A percentile compares a stretch with the other conserved stretches of the same genome.
phyloP scores from a whole-genome alignment of 2,888 invertebrate species.

The Blastobasis adustella region DNA sequence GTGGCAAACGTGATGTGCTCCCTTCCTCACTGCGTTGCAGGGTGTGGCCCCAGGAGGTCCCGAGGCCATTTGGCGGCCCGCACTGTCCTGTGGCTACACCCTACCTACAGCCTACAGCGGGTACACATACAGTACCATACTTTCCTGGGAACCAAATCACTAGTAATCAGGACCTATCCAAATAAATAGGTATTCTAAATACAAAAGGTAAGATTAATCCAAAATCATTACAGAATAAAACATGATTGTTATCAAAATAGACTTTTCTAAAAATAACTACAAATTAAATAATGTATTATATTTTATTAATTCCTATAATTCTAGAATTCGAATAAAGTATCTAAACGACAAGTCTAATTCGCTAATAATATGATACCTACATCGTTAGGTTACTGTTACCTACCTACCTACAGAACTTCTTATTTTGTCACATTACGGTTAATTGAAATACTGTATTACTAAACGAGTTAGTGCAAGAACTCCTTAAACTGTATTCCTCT shows the following conservation, averaged over 20 bases:
- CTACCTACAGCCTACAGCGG: too few species aligned
- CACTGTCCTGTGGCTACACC: too few species aligned
- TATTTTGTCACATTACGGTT: not conserved
- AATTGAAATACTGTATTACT: too few species aligned
- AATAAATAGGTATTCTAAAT: slow-evolving; percentile 31
- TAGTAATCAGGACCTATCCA: slow-evolving; percentile 17
- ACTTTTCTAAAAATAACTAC: slow-evolving; percentile 54
- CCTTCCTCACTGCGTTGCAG: too few species aligned
- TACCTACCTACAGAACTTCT: slow-evolving; percentile 2
- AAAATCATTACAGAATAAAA: slow-evolving; percentile 45
- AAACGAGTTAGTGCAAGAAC: too few species aligned
- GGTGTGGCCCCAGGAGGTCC: too few species aligned
- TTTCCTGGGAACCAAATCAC: too few species aligned
- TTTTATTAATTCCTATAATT: slow-evolving; percentile 34
- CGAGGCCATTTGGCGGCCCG: too few species aligned
- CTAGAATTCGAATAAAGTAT: slow-evolving; percentile 52
- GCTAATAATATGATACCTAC: slow-evolving; percentile 5
- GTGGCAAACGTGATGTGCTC: too few species aligned
- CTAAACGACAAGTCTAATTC: slow-evolving; percentile 51
- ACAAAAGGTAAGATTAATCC: slow-evolving; percentile 34
- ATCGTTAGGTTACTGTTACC: too few species aligned
- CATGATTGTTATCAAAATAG: slow-evolving; percentile 62
- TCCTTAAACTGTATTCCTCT: too few species aligned
- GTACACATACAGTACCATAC: too few species aligned
- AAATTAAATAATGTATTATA: slow-evolving; percentile 2